Conservation (phyloP, 2,888 invertebrate genomes). For the Hydrotaea cyrtoneurina region DNA sequence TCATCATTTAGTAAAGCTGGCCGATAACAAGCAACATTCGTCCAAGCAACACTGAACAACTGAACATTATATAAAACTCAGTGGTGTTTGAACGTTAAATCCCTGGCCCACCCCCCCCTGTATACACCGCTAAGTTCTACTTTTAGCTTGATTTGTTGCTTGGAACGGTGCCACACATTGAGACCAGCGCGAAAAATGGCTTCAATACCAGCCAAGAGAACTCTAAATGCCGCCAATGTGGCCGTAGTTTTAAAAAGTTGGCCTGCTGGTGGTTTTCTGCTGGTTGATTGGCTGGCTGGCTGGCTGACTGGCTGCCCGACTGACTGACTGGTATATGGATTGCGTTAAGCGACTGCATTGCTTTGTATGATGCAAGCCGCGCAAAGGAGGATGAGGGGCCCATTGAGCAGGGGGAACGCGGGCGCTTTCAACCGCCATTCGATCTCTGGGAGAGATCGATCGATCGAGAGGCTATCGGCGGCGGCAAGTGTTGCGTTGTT, state of each 20-base stretch:
- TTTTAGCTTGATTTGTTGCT: conserved; percentile 23
- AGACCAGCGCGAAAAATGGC: conserved; percentile 6
- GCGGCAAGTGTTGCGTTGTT: conserved; percentile 56
- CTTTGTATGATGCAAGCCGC: conserved; percentile 20
- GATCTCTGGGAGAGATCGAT: conserved; percentile 19
- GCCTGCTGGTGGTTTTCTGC: background rate
- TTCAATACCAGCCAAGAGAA: background rate
- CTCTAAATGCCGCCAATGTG: background rate
- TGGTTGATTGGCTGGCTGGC: too few species aligned
- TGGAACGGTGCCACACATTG: conserved; percentile 7
- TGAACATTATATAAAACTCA: background rate
- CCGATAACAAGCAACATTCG: conserved; percentile 4
- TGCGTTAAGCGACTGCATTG: conserved; percentile 21
- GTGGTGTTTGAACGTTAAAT: background rate
- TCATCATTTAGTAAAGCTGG: background rate
- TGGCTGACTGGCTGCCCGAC: background rate
- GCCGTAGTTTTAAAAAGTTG: conserved; percentile 2
- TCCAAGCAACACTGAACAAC: too few species aligned
- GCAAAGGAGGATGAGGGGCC: background rate
- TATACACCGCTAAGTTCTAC: conserved; percentile 63
- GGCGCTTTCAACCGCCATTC: background rate
- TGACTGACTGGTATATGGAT: background rate
- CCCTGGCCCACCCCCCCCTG: conserved; percentile 11
- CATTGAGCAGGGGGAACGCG: background rate
- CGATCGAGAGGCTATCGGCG: conserved; percentile 51